Conservation (phyloP, 2,888 invertebrate species). For the Heliconius ismenius region DNA sequence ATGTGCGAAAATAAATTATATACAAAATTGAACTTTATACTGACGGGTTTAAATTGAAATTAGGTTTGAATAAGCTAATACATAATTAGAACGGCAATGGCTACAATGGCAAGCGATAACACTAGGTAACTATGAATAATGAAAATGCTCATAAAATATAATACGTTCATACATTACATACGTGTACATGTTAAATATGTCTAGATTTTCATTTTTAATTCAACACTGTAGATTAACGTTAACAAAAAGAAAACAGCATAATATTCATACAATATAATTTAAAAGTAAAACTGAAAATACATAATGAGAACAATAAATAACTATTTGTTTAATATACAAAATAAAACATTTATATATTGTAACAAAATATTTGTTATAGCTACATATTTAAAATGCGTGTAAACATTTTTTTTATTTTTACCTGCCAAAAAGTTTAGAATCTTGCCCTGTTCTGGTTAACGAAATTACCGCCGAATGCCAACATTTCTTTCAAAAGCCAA, state of each 20-base stretch:
- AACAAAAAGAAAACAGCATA: neutral
- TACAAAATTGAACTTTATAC: slow-evolving; percentile 7
- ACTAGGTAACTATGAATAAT: slow-evolving; percentile 32
- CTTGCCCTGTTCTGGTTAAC: slow-evolving; percentile 64
- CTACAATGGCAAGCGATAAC: slow-evolving; percentile 39
- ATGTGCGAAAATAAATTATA: neutral
- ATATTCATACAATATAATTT: neutral
- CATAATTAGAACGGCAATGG: slow-evolving; percentile 35
- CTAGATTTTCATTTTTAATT: neutral
- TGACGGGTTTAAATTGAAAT: neutral
- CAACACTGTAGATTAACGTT: neutral
- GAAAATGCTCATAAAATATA: slow-evolving; percentile 34
- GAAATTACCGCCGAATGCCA: slow-evolving; percentile 72
- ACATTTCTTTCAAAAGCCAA: slow-evolving; percentile 76
- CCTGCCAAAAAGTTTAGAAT: slow-evolving; percentile 40
- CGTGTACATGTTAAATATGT: neutral
- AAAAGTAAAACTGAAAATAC: neutral
- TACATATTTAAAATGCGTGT: neutral
- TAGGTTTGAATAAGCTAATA: neutral
- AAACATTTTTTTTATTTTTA: slow-evolving; percentile 31
- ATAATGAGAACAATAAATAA: neutral
- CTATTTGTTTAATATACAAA: no score
- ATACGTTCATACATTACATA: neutral
- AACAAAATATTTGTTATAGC: neutral
- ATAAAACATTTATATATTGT: neutral